Evolutionary conservation across 2,113 vertebrate genomes (phyloP), one percentile per base, ranked within the genome.

Genomic region (Catharus fuscescens): DNA sequence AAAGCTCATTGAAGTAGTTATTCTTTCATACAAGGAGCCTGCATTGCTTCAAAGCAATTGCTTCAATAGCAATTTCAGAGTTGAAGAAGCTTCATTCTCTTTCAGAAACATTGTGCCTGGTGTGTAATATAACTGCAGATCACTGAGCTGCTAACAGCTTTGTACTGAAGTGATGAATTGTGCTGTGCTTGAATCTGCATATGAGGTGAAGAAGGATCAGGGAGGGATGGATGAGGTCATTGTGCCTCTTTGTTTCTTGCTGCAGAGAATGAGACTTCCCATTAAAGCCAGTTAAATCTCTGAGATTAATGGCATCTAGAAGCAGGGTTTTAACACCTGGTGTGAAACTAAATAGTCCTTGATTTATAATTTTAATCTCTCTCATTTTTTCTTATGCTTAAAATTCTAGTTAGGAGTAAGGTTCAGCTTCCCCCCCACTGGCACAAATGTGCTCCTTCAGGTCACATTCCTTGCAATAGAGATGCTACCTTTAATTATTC

Each of bases 161-260:
- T 80, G 94, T 90, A 16, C 78, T 48, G 34, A 74, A 71, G 44
- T 87, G 91, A 86, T 94, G 94, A 85, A 96, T 76, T 88, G 86
- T 52, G 32, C 59, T 50, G n/a, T 52, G 57, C 70, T 91, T 86
- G 40, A 71, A 59, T 86, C 73, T 94, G 76, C 47, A 23, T 88
- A 83, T 44, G 53, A 54, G 87, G 85, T 95, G 93, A 85, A 76
- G 53, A 52, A 83, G 70, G 78, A 91, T 92, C 91, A 73, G 59
- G 57, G 66, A 77, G 38, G 66, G 47, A 80, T 70, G 62, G 54
- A 92, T 92, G 81, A 80, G 90, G 71, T 90, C 76, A 78, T 31
- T 80, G 23, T 86, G 59, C 81, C 79, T 25, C 48, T 80, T 80
- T 81, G 73, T 91, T 92, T 72, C 71, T 87, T 42, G 16, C 71